These are phyloP conservation scores for Brenthis ino DNA, from an alignment of 2,888 invertebrate species.

Conservation along the genomic window DNA sequence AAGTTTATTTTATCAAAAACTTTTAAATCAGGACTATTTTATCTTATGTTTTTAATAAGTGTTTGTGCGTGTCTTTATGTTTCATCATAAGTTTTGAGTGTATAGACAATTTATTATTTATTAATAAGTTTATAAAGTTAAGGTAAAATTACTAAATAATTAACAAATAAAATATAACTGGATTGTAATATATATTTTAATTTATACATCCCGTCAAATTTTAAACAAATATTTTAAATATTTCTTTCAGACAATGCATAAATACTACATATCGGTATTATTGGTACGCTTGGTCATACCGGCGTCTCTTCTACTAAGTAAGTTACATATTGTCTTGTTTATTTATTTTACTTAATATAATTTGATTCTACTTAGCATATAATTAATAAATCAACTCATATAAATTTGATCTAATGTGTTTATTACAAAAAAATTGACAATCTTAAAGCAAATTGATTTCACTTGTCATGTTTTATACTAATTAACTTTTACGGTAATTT, in stretches of 20 bases:
- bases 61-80: conserved; percentile 12
- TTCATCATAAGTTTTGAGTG: conserved; percentile 31
- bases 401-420: too few species aligned
- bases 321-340: conserved; percentile 46
- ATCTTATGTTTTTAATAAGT: conserved; percentile 29
- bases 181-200: neutral
- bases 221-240: conserved; percentile 25
- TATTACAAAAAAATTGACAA: too few species aligned
- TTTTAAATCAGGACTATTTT: conserved; percentile 45
- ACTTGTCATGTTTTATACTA: too few species aligned
- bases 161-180: neutral
- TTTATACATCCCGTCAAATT: neutral
- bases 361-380: neutral
- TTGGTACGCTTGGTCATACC: conserved; percentile 68
- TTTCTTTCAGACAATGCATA: conserved; percentile 63
- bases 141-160: neutral
- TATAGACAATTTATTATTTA: conserved; percentile 9
- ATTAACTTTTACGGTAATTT: too few species aligned
- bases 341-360: conserved; percentile 9
- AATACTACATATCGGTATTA: conserved; percentile 57
- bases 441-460: too few species aligned
- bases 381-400: too few species aligned
- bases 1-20: conserved; percentile 50
- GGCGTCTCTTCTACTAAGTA: conserved; percentile 64
- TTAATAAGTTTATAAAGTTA: conserved; percentile 13